Conservation (phyloP, 1,140 invertebrate genomes). For the Drosophila fuyamai region DNA sequence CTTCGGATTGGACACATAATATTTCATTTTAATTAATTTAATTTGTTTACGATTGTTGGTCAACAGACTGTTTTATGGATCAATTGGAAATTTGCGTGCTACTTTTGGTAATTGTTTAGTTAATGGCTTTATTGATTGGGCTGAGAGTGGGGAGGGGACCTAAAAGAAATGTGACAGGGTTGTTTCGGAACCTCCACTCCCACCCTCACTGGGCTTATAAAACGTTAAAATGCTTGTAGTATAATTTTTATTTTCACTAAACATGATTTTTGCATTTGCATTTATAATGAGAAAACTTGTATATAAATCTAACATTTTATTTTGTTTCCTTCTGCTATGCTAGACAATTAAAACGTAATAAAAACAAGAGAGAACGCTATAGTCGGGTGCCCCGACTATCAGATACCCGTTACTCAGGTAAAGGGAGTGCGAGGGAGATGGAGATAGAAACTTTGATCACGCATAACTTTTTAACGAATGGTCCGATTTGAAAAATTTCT, state of each 20-base stretch:
- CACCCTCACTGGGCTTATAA: no score
- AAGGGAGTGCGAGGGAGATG: no score
- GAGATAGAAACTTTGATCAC: no score
- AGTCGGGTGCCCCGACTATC: no score
- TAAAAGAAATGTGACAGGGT: background rate
- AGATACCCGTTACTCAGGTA: no score
- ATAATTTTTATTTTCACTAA: slow-evolving; percentile 61
- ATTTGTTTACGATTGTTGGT: slow-evolving; percentile 76
- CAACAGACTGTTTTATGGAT: slow-evolving; percentile 53
- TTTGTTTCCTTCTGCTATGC: background rate
- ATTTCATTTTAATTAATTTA: slow-evolving; percentile 75
- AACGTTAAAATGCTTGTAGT: slow-evolving; percentile 54
- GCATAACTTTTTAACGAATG: no score
- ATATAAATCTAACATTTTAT: background rate
- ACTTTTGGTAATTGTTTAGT: slow-evolving; percentile 37
- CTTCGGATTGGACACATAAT: slow-evolving; percentile 39
- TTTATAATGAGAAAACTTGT: slow-evolving; percentile 47
- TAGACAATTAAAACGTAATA: slow-evolving; percentile 69
- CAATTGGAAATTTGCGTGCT: slow-evolving; percentile 72
- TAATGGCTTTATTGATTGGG: slow-evolving; percentile 66
- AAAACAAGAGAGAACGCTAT: no score
- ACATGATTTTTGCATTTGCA: slow-evolving; percentile 72
- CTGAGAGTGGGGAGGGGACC: background rate
- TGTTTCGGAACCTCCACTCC: background rate
- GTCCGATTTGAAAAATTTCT: no score